Evolutionary conservation across 1,140 invertebrate species (phyloP).

Genomic region (Drosophila oshimai): DNA sequence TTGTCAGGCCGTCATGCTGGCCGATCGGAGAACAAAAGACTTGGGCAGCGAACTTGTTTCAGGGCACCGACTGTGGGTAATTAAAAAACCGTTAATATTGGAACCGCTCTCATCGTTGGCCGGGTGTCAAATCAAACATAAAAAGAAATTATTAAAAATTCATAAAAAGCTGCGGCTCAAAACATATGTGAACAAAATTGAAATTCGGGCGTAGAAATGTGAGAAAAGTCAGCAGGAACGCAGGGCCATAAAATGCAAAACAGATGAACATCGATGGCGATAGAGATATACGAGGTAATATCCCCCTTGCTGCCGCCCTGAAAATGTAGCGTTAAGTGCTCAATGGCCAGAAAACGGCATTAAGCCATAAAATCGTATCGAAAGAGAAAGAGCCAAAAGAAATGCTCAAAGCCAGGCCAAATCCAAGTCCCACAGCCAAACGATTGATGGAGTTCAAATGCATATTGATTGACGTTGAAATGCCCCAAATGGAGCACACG

Average conservation of each 20-base stretch:
- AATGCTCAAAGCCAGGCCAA: constrained; percentile 33
- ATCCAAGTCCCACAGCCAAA: constrained; percentile 34
- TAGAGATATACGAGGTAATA: constrained; percentile 49
- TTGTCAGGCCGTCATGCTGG: constrained; percentile 60
- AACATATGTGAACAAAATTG: constrained; percentile 35
- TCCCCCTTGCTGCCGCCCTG: neutral
- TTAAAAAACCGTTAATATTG: constrained; percentile 79
- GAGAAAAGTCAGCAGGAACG: constrained; percentile 62
- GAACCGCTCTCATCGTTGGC: constrained; percentile 51
- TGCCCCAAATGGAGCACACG: constrained; percentile 74
- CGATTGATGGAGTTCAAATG: constrained; percentile 72
- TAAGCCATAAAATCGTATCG: constrained; percentile 68
- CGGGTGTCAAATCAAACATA: constrained; percentile 79
- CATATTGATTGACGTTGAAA: constrained; percentile 81
- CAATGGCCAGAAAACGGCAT: constrained; percentile 76
- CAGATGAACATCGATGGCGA: constrained; percentile 26
- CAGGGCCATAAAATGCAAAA: constrained; percentile 76
- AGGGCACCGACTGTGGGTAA: constrained; percentile 52
- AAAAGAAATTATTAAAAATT: constrained; percentile 78
- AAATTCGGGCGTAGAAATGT: constrained; percentile 56
- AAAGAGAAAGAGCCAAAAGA: constrained; percentile 64
- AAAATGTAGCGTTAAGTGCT: constrained; percentile 77
- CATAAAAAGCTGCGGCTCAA: constrained; percentile 47
- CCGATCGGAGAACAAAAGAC: constrained; percentile 65
- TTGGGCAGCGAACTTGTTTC: constrained; percentile 53